Base-by-base conservation (phyloP, 2,888 invertebrate genomes). In the Scaptomyza caliginosa region DNA sequence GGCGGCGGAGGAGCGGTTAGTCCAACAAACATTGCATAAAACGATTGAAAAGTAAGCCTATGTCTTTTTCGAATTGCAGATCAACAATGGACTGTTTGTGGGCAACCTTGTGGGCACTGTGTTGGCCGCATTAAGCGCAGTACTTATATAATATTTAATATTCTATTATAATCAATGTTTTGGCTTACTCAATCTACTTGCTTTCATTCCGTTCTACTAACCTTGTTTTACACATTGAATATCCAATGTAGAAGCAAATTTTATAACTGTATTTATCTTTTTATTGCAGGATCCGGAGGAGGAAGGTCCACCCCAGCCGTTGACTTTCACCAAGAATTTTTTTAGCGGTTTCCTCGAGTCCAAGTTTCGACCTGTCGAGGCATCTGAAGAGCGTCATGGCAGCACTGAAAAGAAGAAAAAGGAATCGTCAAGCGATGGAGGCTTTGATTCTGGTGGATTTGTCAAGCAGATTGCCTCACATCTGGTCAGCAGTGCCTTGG, bases 1-100 rank as follows among this genome's bases (percentile, higher is more conserved):
- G 92, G 91, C 0, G 91, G 91, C 1, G 91, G 91, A 7, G 92
- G 91, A 62, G 91, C 91, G 50, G 91, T 91, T 84, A 68, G 49
- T 32, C 11, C 23, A 2, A 21, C 1, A 1, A n/a, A 3, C 13
- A 32, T 2, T 17, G 7, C 0, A 7, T 17, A n/a, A 13, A 19
- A 7, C n/a, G 8, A 5, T 17, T 5, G 0, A 7, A 4, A 8
- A 16, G 2, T 16, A 3, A 13, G 5, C 11, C 16, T 11, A 16
- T 7, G 7, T 11, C 17, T n/a, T 5, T 11, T 19, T 45, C 8
- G 17, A n/a, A 66, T 34, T 88, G 11, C 60, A 91, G 91, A 75
- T 89, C 2, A 90, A 90, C 56, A 92, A 92, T 74, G 91, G 91
- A 63, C 81, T 88, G 69, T 92, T 92, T 60, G 58, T 92, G 50